A percentile compares a stretch with the other conserved stretches of the same genome.
Conservation (phyloP, 2,888 invertebrate genomes). For the Drosophila crucigera region DNA sequence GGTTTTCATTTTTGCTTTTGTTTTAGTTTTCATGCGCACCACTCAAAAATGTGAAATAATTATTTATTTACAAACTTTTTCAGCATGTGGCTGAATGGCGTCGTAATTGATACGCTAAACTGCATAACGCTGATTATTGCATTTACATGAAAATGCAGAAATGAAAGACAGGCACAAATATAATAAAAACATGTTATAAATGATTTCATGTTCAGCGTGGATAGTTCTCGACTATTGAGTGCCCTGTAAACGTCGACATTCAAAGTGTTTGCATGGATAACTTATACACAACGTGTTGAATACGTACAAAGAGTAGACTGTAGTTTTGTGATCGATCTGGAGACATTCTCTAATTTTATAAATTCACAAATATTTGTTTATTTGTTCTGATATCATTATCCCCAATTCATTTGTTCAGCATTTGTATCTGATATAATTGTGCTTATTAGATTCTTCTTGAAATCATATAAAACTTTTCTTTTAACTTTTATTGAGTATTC, state of each 20-base stretch:
- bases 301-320: not conserved
- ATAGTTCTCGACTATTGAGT: not conserved
- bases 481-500: not conserved
- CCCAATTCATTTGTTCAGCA: not conserved
- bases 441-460: not conserved
- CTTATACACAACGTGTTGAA: not conserved
- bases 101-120: conserved; percentile 79
- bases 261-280: not conserved
- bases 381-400: not conserved
- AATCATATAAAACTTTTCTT: not conserved
- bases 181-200: not conserved
- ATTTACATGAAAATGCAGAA: conserved; percentile 67
- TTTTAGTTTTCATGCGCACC: conserved; percentile 1
- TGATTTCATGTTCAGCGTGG: not conserved
- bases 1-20: conserved; percentile 33
- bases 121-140: conserved; percentile 76
- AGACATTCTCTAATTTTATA: not conserved
- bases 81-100: conserved; percentile 46
- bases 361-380: not conserved
- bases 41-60: conserved; percentile 53
- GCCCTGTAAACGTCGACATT: not conserved
- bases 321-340: not conserved
- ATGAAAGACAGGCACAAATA: conserved; percentile 40
- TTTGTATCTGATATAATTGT: not conserved
- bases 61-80: conserved; percentile 68